phyloP scores from a whole-genome alignment of 2,888 invertebrate species.

The Chironomus tentans region DNA sequence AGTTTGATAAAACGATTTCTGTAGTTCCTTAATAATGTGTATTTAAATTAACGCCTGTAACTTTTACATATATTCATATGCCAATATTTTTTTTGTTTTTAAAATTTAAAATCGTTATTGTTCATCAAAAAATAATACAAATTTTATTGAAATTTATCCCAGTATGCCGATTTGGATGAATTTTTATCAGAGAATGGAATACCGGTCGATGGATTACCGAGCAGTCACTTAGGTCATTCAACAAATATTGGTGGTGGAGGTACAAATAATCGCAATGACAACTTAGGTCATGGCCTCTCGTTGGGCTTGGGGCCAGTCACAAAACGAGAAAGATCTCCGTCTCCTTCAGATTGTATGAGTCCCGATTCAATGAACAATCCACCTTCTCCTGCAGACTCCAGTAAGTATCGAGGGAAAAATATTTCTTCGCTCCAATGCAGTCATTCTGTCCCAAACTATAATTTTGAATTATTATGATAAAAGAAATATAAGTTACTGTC shows the following conservation, averaged over 20 bases:
- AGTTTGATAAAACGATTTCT: not conserved
- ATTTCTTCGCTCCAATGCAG: not conserved
- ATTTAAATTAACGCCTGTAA: not conserved
- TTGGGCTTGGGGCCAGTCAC: slow-evolving; percentile 54
- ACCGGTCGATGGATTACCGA: slow-evolving; percentile 67
- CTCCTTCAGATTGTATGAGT: slow-evolving; percentile 81
- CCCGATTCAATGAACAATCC: slow-evolving; percentile 82
- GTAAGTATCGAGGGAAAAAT: slow-evolving; percentile 49
- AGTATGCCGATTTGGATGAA: slow-evolving; percentile 96
- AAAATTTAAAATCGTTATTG: not conserved
- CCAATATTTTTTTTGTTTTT: not conserved
- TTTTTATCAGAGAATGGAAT: slow-evolving; percentile 93
- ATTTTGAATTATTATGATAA: not conserved
- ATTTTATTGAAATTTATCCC: slow-evolving; percentile 30
- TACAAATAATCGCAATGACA: slow-evolving; percentile 41
- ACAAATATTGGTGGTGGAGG: slow-evolving; percentile 39
- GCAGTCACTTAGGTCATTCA: slow-evolving; percentile 46
- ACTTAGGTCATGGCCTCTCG: slow-evolving; percentile 48
- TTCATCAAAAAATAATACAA: not conserved
- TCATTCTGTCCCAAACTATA: not conserved
- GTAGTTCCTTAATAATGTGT: not conserved
- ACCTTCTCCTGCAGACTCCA: slow-evolving; percentile 82
- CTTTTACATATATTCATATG: not conserved
- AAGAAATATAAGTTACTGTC: not conserved
- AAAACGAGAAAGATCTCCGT: slow-evolving; percentile 78